phyloP scores from a whole-genome alignment of 2,797 vertebrate genomes.

The Myotis pilosus region DNA sequence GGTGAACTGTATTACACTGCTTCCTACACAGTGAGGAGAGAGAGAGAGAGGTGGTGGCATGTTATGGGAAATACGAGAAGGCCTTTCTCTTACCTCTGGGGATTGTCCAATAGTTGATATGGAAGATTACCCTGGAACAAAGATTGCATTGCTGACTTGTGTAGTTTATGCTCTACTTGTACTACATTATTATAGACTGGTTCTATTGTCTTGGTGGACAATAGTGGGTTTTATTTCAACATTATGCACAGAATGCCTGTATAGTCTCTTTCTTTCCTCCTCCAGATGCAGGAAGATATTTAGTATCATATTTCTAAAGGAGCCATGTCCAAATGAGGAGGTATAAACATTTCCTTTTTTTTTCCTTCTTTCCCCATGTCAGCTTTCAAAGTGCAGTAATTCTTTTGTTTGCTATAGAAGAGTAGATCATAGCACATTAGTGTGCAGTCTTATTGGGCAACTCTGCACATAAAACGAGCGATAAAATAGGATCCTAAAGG shows the following conservation, averaged over 20 bases:
- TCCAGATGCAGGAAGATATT: slow-evolving; percentile 72
- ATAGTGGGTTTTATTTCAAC: slow-evolving; percentile 72
- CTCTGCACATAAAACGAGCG: slow-evolving; percentile 9
- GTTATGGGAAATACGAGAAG: slow-evolving; percentile 67
- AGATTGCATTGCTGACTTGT: slow-evolving; percentile 64
- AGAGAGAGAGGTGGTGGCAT: background rate
- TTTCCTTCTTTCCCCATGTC: background rate
- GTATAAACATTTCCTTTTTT: slow-evolving; percentile 55
- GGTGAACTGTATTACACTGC: background rate
- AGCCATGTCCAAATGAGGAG: slow-evolving; percentile 50
- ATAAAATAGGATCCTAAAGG: background rate
- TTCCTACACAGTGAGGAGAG: background rate
- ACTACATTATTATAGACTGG: slow-evolving; percentile 68
- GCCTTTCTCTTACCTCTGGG: slow-evolving; percentile 62
- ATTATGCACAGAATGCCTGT: slow-evolving; percentile 62
- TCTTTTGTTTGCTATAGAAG: slow-evolving; percentile 35
- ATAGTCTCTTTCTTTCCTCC: slow-evolving; percentile 65
- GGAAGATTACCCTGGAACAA: slow-evolving; percentile 75
- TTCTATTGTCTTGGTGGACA: slow-evolving; percentile 74
- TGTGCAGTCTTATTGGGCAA: background rate
- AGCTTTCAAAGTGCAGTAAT: slow-evolving; percentile 49
- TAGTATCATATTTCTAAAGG: slow-evolving; percentile 67
- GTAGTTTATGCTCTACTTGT: slow-evolving; percentile 68
- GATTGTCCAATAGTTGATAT: slow-evolving; percentile 55
- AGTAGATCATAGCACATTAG: background rate